Evolutionary conservation across 2,888 invertebrate genomes (phyloP).

Genomic region (Pomacea canaliculata): DNA sequence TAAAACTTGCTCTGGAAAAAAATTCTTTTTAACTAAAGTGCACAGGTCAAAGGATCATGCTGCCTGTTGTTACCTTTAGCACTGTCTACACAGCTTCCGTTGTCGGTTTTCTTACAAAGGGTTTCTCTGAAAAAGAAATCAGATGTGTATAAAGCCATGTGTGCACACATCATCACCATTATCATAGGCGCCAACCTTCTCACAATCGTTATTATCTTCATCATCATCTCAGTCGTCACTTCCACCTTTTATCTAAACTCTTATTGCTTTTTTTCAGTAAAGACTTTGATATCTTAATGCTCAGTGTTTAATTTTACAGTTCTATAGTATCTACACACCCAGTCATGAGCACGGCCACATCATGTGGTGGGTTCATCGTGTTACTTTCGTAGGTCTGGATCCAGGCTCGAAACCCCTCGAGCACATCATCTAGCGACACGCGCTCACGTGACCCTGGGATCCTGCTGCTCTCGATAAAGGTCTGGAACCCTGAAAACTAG

Average conservation of each 20-base stretch:
- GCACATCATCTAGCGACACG: slow-evolving; percentile 53
- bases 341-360: slow-evolving; percentile 51
- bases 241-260: not conserved
- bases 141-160: no score
- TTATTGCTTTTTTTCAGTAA: not conserved
- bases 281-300: no score
- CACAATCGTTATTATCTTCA: not conserved
- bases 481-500: slow-evolving; percentile 51
- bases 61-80: slow-evolving; percentile 21
- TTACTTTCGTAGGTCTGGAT: slow-evolving; percentile 28
- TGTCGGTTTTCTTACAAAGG: slow-evolving; percentile 25
- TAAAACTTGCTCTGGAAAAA: not conserved
- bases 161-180: not conserved
- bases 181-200: not conserved
- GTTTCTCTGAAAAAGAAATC: slow-evolving; percentile 26
- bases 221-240: slow-evolving; percentile 3
- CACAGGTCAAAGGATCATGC: not conserved
- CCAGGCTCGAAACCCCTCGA: slow-evolving; percentile 38
- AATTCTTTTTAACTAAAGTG: not conserved
- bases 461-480: slow-evolving; percentile 56
- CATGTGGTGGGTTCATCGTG: slow-evolving; percentile 44
- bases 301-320: no score
- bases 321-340: slow-evolving; percentile 30
- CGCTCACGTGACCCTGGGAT: slow-evolving; percentile 41
- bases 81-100: slow-evolving; percentile 27